A percentile compares a stretch with the other conserved stretches of the same genome.
These are phyloP conservation scores for Tyria jacobaeae DNA, from an alignment of 2,888 invertebrate species.

Conservation along the genomic window DNA sequence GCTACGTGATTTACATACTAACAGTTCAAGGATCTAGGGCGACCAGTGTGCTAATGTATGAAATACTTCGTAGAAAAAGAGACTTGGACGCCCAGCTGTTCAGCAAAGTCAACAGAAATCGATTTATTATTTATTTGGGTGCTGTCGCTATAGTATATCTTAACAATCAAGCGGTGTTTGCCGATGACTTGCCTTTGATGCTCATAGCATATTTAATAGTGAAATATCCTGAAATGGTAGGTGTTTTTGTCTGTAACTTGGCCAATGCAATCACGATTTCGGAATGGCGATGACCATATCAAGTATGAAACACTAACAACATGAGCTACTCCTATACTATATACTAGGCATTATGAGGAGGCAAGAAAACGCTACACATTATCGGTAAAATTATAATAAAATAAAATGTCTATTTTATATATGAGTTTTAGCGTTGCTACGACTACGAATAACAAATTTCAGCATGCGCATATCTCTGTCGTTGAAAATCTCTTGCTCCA, in stretches of 20 bases:
- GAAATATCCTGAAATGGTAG: constrained; percentile 64
- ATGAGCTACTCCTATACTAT: no score
- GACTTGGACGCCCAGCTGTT: constrained; percentile 28
- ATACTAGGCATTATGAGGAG: no score
- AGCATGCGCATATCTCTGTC: no score
- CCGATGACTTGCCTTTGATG: constrained; percentile 57
- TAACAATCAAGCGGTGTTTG: constrained; percentile 46
- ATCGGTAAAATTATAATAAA: no score
- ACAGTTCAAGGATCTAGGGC: constrained; percentile 52
- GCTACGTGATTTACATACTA: constrained; percentile 62
- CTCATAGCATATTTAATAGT: constrained; percentile 58
- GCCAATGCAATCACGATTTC: background rate
- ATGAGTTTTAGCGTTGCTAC: no score
- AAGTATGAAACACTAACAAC: no score
- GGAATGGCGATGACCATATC: no score
- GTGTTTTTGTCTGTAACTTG: constrained; percentile 29
- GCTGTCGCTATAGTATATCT: constrained; percentile 45
- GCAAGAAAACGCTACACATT: no score
- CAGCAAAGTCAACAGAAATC: constrained; percentile 37
- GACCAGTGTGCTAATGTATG: constrained; percentile 34
- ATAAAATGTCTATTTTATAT: no score
- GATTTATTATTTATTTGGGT: constrained; percentile 40
- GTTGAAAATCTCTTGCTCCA: no score
- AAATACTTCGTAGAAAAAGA: constrained; percentile 27
- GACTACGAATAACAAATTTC: no score